Conservation (phyloP, 2,113 vertebrate species). For the Chamaetylas fuelleborni region DNA sequence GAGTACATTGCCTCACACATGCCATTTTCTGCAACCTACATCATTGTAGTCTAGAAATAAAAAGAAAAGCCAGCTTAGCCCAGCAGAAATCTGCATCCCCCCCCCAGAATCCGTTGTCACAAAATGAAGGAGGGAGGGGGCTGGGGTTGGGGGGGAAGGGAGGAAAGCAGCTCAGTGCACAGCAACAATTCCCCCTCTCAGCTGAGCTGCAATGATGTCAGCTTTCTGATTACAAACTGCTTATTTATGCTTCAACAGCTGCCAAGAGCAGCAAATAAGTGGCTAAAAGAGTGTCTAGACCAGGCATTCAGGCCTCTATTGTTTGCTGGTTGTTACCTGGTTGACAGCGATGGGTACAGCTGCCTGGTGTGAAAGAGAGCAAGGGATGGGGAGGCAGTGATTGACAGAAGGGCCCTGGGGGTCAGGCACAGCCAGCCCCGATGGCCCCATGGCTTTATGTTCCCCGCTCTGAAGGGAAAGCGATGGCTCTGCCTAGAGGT, state of each 20-base stretch:
- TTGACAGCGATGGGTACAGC: constrained; percentile 88
- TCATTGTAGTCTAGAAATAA: constrained; percentile 72
- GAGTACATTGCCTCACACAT: background rate
- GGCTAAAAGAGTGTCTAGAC: constrained; percentile 91
- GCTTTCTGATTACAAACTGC: constrained; percentile 90
- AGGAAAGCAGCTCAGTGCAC: constrained; percentile 81
- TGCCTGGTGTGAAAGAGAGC: constrained; percentile 85
- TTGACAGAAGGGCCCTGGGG: constrained; percentile 82
- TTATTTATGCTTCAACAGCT: constrained; percentile 91
- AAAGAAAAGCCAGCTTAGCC: constrained; percentile 78
- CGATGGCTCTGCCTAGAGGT: constrained; percentile 77
- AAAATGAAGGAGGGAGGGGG: constrained; percentile 63
- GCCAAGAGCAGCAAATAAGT: constrained; percentile 90
- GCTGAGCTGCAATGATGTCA: constrained; percentile 86
- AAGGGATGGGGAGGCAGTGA: constrained; percentile 77
- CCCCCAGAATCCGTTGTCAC: constrained; percentile 80
- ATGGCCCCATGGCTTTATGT: constrained; percentile 82
- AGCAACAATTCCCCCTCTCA: constrained; percentile 85
- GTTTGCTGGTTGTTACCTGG: constrained; percentile 87
- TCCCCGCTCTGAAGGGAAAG: constrained; percentile 76
- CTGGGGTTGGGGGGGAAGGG: too few relatives aligned
- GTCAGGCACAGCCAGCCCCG: constrained; percentile 77
- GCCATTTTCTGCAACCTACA: constrained; percentile 36
- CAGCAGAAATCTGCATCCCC: constrained; percentile 75
- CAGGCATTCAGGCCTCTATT: constrained; percentile 87